A percentile compares a stretch with the other conserved stretches of the same genome.
Evolutionary conservation across 2,113 vertebrate genomes (phyloP).

Genomic region (Microtus pennsylvanicus): DNA sequence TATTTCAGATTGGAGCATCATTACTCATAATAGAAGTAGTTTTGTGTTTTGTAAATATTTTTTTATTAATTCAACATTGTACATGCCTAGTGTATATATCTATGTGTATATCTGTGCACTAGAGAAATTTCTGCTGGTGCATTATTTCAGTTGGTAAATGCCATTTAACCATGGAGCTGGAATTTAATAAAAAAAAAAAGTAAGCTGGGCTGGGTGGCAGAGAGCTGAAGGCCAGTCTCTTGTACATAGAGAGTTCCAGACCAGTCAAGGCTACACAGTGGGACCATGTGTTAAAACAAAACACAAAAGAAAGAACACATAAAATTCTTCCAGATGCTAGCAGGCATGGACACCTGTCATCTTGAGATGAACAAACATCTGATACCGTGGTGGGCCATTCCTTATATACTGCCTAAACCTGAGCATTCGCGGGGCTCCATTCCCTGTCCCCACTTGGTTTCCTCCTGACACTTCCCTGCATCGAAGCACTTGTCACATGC

Average conservation of each 20-base stretch:
- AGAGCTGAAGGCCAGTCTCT: neutral
- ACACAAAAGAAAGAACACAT: conserved; percentile 6
- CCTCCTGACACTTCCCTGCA: neutral
- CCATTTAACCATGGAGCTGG: neutral
- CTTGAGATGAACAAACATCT: neutral
- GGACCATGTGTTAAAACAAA: neutral
- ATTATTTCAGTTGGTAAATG: conserved; percentile 47
- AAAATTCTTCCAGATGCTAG: conserved; percentile 9
- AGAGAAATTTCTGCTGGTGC: neutral
- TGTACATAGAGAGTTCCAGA: neutral
- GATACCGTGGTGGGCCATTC: neutral
- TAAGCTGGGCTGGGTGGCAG: neutral
- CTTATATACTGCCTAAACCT: neutral
- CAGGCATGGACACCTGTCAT: neutral
- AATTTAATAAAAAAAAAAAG: conserved; percentile 30
- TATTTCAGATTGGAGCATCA: neutral
- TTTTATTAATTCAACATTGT: neutral
- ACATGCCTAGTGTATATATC: neutral
- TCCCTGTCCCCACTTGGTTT: neutral
- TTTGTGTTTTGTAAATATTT: neutral
- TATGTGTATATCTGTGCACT: neutral
- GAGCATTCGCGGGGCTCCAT: neutral
- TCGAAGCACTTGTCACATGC: neutral
- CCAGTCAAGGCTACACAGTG: neutral
- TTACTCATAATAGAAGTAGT: neutral